These are phyloP conservation scores for Lepidochrysops patricia DNA, from an alignment of 2,888 invertebrate genomes.

Conservation along the genomic window DNA sequence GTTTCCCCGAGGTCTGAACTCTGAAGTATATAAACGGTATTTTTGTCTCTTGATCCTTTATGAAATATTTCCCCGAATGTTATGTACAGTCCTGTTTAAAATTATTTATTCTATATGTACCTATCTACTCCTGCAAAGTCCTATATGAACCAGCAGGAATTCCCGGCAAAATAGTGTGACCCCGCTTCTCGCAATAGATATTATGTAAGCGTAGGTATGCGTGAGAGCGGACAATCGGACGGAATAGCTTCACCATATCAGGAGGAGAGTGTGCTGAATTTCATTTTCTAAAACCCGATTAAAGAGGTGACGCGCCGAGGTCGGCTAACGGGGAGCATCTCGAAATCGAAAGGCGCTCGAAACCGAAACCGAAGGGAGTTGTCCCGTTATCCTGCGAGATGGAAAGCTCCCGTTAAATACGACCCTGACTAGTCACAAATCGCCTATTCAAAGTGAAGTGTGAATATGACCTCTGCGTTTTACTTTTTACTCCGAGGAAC, in stretches of 20 bases:
- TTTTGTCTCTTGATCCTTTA: too few species aligned
- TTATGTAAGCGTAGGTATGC: neutral
- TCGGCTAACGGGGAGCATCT: constrained; percentile 57
- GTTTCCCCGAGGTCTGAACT: too few species aligned
- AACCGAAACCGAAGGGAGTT: constrained; percentile 68
- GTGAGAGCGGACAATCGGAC: constrained; percentile 29
- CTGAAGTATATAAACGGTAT: too few species aligned
- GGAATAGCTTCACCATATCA: constrained; percentile 57
- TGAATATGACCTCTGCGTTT: constrained; percentile 32
- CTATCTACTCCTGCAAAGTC: too few species aligned
- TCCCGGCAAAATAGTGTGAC: neutral
- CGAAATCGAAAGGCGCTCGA: constrained; percentile 67
- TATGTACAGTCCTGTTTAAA: too few species aligned
- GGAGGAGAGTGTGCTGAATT: constrained; percentile 61
- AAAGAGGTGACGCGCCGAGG: constrained; percentile 59
- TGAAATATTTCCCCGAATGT: too few species aligned
- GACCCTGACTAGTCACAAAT: constrained; percentile 33
- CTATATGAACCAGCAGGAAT: too few species aligned
- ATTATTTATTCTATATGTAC: too few species aligned
- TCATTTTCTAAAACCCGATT: constrained; percentile 73
- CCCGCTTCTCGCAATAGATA: too few species aligned
- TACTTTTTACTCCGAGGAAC: neutral
- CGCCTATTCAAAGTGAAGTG: constrained; percentile 17
- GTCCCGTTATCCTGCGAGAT: constrained; percentile 70
- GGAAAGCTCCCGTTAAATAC: constrained; percentile 68